Evolutionary conservation across 1,140 invertebrate species (phyloP).

Genomic region (Drosophila neocordata): DNA sequence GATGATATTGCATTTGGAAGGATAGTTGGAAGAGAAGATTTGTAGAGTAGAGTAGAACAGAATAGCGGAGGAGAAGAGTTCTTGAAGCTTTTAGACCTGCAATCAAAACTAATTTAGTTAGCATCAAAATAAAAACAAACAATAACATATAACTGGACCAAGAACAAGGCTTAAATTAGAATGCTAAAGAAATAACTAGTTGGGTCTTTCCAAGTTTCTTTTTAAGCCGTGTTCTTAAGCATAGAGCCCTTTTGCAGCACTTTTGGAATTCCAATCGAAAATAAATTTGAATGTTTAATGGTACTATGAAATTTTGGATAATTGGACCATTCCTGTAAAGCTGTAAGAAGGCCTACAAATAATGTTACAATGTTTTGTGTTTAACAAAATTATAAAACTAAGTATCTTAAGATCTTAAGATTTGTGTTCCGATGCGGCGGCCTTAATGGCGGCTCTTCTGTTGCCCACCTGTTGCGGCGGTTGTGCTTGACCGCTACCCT

Average conservation of each 20-base stretch:
- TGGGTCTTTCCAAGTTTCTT: background rate
- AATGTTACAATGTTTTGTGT: slow-evolving; percentile 10
- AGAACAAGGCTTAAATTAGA: background rate
- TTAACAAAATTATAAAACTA: slow-evolving; percentile 16
- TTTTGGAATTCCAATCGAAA: background rate
- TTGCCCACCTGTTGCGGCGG: slow-evolving; percentile 78
- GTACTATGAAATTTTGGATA: background rate
- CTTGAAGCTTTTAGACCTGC: slow-evolving; percentile 74
- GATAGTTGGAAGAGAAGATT: slow-evolving; percentile 62
- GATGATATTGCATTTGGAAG: slow-evolving; percentile 37
- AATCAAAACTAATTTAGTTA: slow-evolving; percentile 72
- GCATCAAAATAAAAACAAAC: slow-evolving; percentile 29
- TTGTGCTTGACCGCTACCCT: slow-evolving; percentile 61
- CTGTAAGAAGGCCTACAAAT: background rate
- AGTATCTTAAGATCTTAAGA: slow-evolving; percentile 2
- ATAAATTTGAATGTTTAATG: background rate
- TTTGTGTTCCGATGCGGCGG: slow-evolving; percentile 30
- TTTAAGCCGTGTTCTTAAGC: background rate
- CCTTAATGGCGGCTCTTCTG: slow-evolving; percentile 50
- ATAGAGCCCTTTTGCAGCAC: background rate
- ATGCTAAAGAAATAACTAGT: too few relatives aligned
- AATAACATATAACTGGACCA: slow-evolving; percentile 1
- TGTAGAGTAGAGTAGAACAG: slow-evolving; percentile 41
- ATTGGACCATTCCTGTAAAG: background rate
- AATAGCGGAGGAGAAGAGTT: slow-evolving; percentile 30